Evolutionary conservation across 2,888 invertebrate genomes (phyloP), one percentile per base, ranked within the genome.

Genomic region (Tetropium fuscum): DNA sequence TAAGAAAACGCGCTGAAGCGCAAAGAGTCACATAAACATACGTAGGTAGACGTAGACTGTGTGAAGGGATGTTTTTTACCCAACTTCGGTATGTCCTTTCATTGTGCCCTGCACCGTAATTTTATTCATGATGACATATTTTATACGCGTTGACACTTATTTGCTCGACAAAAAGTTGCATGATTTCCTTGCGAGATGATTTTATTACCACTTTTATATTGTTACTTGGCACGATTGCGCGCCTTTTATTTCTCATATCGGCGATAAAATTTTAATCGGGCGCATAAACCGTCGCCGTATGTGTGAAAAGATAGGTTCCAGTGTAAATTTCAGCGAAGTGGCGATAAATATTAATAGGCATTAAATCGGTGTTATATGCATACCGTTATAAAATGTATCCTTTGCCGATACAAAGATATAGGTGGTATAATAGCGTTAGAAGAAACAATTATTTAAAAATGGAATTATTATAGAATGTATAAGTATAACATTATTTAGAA

Each of bases 11-110:
- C 76, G 69, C 53, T 70, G 73, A 76, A 66, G 78, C 78, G 74
- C 66, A 68, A 75, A 75, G 72, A 76, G 74, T 76, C 78, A 72
- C 70, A 74, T 70, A 77, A 78, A 78, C 78, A 78, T 63, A 55
- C 63, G 72, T 70, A 72, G 73, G 69, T 66, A 69, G 55, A 43
- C 64, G 66, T 64, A 68, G 66, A 72, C 71, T 74, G 70, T 71
- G 65, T 62, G 66, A 65, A 72, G 73, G 75, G 75, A 75, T 78
- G 76, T 78, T 73, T 67, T 64, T 65, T 67, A 72, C 68, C 74
- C 74, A 71, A 74, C 72, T 64, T 70, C 64, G 71, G 72, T 71
- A 61, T 68, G 66, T 66, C 62, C 58, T 55, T 68, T 66, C 62
- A 68, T 72, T 71, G 64, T 65, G 56, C 60, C 51, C 48, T 22